phyloP scores from a whole-genome alignment of 2,797 vertebrate species.

The Limosa lapponica region DNA sequence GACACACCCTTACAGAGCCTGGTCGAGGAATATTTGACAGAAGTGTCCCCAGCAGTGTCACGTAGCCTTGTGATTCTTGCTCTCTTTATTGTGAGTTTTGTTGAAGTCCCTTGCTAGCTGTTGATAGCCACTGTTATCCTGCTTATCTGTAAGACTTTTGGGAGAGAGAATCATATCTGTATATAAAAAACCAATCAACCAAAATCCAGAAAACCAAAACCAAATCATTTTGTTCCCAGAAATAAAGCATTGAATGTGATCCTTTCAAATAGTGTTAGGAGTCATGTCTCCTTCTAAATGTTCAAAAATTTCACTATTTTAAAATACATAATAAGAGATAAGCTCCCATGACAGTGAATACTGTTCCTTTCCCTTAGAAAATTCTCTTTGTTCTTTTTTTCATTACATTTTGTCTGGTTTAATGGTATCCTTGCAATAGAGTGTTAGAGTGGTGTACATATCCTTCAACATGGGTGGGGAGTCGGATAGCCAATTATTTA shows the following conservation, averaged over 20 bases:
- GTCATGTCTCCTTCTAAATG: neutral
- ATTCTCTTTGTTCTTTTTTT: neutral
- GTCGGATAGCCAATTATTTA: constrained; percentile 21
- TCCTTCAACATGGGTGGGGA: constrained; percentile 35
- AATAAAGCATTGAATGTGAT: neutral
- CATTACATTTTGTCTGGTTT: neutral
- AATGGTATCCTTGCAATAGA: neutral
- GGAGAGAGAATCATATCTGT: neutral
- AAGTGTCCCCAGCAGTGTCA: neutral
- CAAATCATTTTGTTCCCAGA: neutral
- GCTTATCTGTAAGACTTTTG: neutral
- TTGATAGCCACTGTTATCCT: neutral
- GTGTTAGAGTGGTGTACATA: neutral
- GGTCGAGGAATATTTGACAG: neutral
- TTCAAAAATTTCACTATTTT: neutral
- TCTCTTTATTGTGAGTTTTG: neutral
- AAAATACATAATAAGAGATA: neutral
- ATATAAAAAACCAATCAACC: neutral
- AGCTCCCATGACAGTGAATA: neutral
- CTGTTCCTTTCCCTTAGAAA: neutral
- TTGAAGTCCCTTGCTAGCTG: neutral
- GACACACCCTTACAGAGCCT: neutral
- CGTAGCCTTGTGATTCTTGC: neutral
- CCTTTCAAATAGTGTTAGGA: neutral
- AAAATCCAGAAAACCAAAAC: neutral